phyloP scores from a whole-genome alignment of 2,113 vertebrate species.

The Cynoglossus semilaevis region DNA sequence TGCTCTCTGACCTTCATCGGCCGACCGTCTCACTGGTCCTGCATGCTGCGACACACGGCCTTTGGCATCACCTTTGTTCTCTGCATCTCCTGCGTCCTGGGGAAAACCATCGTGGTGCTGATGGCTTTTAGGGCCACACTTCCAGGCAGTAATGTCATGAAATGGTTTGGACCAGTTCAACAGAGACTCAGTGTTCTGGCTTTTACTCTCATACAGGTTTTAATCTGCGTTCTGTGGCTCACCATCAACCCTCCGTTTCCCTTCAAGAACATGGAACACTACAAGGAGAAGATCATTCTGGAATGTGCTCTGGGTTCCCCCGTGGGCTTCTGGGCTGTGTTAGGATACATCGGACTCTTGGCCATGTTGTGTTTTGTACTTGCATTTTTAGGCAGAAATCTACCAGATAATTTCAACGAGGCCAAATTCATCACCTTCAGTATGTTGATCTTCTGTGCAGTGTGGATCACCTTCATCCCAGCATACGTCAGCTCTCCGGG shows the following conservation, averaged over 20 bases:
- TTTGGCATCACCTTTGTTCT: slow-evolving; percentile 75
- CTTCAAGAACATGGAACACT: slow-evolving; percentile 63
- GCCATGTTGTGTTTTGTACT: slow-evolving; percentile 70
- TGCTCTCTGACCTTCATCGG: slow-evolving; percentile 75
- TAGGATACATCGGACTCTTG: slow-evolving; percentile 73
- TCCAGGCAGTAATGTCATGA: slow-evolving; percentile 69
- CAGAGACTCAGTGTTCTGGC: slow-evolving; percentile 68
- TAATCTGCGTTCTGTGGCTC: slow-evolving; percentile 72
- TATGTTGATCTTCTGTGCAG: slow-evolving; percentile 75
- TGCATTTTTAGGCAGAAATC: slow-evolving; percentile 70
- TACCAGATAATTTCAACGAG: slow-evolving; percentile 75
- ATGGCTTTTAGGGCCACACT: slow-evolving; percentile 72
- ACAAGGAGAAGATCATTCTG: slow-evolving; percentile 69
- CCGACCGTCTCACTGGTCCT: slow-evolving; percentile 75
- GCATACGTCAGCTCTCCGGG: slow-evolving; percentile 77
- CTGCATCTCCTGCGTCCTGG: slow-evolving; percentile 72
- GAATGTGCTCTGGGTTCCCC: slow-evolving; percentile 71
- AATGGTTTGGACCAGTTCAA: slow-evolving; percentile 74
- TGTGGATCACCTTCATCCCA: slow-evolving; percentile 76
- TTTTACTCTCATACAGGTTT: slow-evolving; percentile 69
- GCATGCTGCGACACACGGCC: slow-evolving; percentile 74
- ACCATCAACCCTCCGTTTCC: slow-evolving; percentile 70
- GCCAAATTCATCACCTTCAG: slow-evolving; percentile 75
- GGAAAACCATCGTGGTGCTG: slow-evolving; percentile 72
- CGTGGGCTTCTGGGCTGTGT: slow-evolving; percentile 71